A percentile compares a stretch with the other conserved stretches of the same genome.
These are phyloP conservation scores for Puffinus mauretanicus DNA, from an alignment of 2,113 vertebrate genomes.

Conservation along the genomic window DNA sequence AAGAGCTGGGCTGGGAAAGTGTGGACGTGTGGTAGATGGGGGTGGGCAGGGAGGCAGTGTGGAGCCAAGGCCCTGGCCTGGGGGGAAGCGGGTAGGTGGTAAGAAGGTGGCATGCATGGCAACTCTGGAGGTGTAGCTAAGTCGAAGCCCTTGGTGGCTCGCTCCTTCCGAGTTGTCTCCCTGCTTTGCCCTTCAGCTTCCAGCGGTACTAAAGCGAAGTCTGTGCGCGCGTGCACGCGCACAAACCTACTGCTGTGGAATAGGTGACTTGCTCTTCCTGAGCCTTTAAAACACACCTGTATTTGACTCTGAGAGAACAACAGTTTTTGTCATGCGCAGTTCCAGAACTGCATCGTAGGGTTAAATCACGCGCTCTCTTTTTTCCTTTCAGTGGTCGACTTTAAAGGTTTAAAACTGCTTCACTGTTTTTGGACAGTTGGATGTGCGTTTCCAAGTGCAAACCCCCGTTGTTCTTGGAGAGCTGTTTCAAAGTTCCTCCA, in stretches of 20 bases:
- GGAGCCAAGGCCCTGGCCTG: neutral
- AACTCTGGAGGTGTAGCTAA: neutral
- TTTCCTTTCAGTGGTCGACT: neutral
- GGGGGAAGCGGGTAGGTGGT: neutral
- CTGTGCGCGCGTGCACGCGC: fast-evolving
- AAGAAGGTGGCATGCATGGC: neutral
- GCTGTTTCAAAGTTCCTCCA: neutral
- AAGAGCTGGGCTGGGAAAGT: neutral
- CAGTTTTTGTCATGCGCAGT: neutral
- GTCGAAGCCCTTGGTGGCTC: neutral
- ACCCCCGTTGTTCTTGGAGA: neutral
- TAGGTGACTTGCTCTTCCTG: neutral
- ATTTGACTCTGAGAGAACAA: neutral
- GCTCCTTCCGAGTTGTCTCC: neutral
- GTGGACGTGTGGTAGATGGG: no score
- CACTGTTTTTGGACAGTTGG: neutral
- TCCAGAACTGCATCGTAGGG: neutral
- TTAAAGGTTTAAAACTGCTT: neutral
- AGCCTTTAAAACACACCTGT: neutral
- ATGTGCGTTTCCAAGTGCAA: neutral
- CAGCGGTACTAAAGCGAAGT: neutral
- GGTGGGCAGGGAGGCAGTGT: neutral
- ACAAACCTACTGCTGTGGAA: neutral
- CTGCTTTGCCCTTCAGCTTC: neutral
- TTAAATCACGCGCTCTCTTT: neutral